phyloP scores from a whole-genome alignment of 1,140 invertebrate genomes.

The Streblospio benedicti region DNA sequence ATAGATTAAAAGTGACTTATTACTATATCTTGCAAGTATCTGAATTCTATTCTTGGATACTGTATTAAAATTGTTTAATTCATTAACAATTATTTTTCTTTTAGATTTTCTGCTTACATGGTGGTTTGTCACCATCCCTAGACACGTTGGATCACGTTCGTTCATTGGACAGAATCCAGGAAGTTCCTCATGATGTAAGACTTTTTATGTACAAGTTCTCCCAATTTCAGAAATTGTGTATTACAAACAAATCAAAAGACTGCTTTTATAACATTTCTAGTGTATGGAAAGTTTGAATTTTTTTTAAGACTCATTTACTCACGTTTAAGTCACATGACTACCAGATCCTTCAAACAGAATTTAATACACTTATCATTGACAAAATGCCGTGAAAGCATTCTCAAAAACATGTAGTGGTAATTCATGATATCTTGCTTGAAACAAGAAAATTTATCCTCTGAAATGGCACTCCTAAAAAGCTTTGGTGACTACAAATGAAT shows the following conservation, averaged over 20 bases:
- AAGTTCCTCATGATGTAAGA: conserved; percentile 93
- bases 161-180: conserved; percentile 94
- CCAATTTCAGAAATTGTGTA: background rate
- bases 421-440: no score
- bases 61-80: background rate
- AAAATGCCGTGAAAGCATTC: no score
- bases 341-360: no score
- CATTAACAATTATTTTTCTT: background rate
- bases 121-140: conserved; percentile 95
- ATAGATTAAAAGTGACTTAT: background rate
- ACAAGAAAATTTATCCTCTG: no score
- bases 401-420: no score
- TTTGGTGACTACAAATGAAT: background rate
- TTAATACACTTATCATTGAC: no score
- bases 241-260: background rate
- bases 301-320: background rate
- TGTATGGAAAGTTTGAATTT: background rate
- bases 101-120: conserved; percentile 99
- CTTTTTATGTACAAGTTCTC: background rate
- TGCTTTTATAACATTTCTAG: no score
- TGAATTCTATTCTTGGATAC: background rate
- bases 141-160: conserved; percentile 98
- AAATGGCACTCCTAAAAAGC: no score
- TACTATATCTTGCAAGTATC: background rate
- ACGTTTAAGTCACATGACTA: no score